Percentiles rank a stretch among this genome's conserved stretches.
Conservation (phyloP, 2,888 invertebrate species). For the Timema podura region DNA sequence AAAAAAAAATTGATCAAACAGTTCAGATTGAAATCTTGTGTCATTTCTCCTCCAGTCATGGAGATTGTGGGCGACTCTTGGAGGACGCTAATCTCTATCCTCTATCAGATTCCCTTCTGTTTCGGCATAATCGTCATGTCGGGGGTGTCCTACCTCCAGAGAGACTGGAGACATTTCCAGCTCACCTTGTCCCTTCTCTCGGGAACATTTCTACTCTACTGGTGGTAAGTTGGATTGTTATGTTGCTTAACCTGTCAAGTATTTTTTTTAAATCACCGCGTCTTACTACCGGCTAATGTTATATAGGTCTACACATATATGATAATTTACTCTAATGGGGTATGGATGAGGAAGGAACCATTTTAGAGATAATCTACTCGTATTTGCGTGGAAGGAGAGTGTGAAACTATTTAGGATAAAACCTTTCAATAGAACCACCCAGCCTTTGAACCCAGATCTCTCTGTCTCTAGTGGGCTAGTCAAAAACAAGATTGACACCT, state of each 20-base stretch:
- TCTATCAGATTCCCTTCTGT: constrained; percentile 62
- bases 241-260: too few species aligned
- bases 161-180: constrained; percentile 60
- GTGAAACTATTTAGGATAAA: too few species aligned
- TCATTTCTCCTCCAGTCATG: constrained; percentile 30
- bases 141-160: constrained; percentile 52
- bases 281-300: background rate
- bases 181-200: constrained; percentile 52
- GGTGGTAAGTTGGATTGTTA: constrained; percentile 52
- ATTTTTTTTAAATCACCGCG: constrained; percentile 3
- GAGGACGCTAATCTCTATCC: constrained; percentile 56
- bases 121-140: constrained; percentile 57
- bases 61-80: constrained; percentile 56
- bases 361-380: too few species aligned
- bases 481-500: too few species aligned
- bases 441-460: too few species aligned
- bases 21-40: too few species aligned
- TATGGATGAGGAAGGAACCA: too few species aligned
- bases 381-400: too few species aligned
- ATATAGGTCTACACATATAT: constrained; percentile 6
- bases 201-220: constrained; percentile 48
- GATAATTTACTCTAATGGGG: too few species aligned
- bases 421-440: too few species aligned
- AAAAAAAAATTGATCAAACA: too few species aligned
- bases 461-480: too few species aligned